These are phyloP conservation scores for Homarus gammarus DNA, from an alignment of 2,888 invertebrate species.

Conservation along the genomic window DNA sequence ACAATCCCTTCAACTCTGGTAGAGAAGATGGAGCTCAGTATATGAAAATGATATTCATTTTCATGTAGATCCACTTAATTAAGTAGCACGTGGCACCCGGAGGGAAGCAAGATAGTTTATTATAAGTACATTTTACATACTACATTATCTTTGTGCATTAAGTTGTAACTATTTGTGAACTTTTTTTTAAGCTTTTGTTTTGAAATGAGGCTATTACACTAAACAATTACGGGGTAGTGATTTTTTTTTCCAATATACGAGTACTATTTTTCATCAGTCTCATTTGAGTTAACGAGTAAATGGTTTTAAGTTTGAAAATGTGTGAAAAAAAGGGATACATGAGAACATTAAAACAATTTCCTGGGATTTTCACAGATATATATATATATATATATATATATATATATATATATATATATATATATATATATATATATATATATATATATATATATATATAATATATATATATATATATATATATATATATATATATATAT, in stretches of 20 bases:
- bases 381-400: no score
- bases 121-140: constrained; percentile 36
- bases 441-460: no score
- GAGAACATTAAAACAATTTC: not conserved
- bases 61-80: constrained; percentile 7
- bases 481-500: no score
- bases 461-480: no score
- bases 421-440: no score
- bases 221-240: not conserved
- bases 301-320: constrained; percentile 8
- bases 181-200: constrained; percentile 41
- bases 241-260: not conserved
- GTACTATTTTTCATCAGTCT: not conserved
- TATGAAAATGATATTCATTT: constrained; percentile 24
- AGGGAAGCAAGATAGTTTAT: constrained; percentile 56
- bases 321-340: not conserved
- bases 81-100: constrained; percentile 25
- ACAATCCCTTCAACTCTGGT: not conserved
- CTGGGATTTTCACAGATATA: constrained; percentile 23
- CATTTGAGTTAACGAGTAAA: constrained; percentile 22
- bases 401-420: no score
- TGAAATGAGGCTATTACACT: constrained; percentile 45
- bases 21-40: not conserved
- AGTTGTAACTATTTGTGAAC: constrained; percentile 57
- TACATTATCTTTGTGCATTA: constrained; percentile 48